Percentiles rank a stretch among this genome's conserved stretches.
phyloP scores from a whole-genome alignment of 2,888 invertebrate species.

The Drosophila mulleri region DNA sequence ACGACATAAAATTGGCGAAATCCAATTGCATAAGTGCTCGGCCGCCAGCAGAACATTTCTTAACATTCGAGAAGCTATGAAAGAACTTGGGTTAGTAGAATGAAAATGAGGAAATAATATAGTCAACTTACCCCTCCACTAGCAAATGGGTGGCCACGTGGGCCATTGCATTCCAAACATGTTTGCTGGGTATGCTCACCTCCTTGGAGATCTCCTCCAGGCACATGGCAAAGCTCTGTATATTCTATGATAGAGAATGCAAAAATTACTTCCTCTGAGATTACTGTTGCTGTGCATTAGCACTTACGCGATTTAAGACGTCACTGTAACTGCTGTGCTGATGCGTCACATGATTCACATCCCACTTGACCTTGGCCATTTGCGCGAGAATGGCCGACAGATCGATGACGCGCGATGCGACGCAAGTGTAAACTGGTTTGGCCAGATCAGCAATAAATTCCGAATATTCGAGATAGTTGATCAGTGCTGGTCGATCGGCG shows the following conservation, averaged over 20 bases:
- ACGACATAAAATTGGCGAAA: slow-evolving; percentile 96
- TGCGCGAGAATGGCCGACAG: slow-evolving; percentile 90
- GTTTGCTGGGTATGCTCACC: slow-evolving; percentile 89
- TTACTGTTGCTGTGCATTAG: background rate
- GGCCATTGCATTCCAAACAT: slow-evolving; percentile 95
- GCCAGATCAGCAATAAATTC: slow-evolving; percentile 88
- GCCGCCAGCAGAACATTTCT: slow-evolving; percentile 98
- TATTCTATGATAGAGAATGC: slow-evolving; percentile 71
- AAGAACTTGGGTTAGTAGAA: background rate
- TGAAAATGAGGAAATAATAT: background rate
- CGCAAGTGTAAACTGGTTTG: slow-evolving; percentile 94
- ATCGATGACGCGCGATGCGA: slow-evolving; percentile 92
- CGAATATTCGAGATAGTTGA: slow-evolving; percentile 87
- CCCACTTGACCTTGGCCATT: slow-evolving; percentile 98
- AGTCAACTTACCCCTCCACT: slow-evolving; percentile 91
- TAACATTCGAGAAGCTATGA: slow-evolving; percentile 91
- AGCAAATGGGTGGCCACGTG: slow-evolving; percentile 94
- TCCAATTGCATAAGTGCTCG: slow-evolving; percentile 99
- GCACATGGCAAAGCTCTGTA: slow-evolving; percentile 91
- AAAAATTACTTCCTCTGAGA: background rate
- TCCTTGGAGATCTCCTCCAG: slow-evolving; percentile 90
- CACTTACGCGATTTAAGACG: slow-evolving; percentile 88
- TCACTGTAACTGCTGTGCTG: slow-evolving; percentile 97
- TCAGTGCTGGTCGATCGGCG: slow-evolving; percentile 89
- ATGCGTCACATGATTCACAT: slow-evolving; percentile 96